Conservation (phyloP, 2,113 vertebrate genomes). For the Bostrychus sinensis region DNA sequence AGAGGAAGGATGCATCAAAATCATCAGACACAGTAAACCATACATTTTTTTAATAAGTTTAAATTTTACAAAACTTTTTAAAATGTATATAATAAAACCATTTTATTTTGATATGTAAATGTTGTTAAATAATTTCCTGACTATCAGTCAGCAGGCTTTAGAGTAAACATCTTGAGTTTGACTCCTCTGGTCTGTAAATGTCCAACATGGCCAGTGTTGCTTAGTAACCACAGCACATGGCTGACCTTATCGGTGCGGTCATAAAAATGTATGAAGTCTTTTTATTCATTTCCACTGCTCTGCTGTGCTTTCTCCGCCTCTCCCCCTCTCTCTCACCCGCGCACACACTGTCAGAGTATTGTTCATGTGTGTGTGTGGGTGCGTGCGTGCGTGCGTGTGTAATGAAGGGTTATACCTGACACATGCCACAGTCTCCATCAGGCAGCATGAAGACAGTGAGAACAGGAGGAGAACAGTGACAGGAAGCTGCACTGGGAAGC, state of each 20-base stretch:
- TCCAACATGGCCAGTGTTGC: conserved; percentile 78
- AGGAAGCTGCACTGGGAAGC: conserved; percentile 32
- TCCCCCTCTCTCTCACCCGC: neutral
- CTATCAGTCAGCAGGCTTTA: conserved; percentile 43
- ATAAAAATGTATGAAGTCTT: conserved; percentile 83
- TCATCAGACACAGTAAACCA: no score
- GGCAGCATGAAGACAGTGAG: conserved; percentile 31
- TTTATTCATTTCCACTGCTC: conserved; percentile 71
- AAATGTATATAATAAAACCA: no score
- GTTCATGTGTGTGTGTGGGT: conserved; percentile 16
- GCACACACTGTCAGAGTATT: conserved; percentile 33
- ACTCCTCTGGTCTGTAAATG: conserved; percentile 66
- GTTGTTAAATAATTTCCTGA: no score
- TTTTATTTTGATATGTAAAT: no score
- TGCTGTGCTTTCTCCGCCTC: conserved; percentile 6
- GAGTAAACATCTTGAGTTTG: conserved; percentile 67
- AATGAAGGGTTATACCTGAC: conserved; percentile 63
- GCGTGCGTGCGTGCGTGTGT: conserved; percentile 10
- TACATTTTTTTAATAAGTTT: no score
- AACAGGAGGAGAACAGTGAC: conserved; percentile 37
- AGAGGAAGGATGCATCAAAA: no score
- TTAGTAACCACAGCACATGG: conserved; percentile 81
- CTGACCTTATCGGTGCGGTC: conserved; percentile 79
- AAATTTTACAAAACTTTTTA: no score
- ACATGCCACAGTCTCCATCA: conserved; percentile 57